Percentiles rank a stretch among this genome's conserved stretches.
phyloP scores from a whole-genome alignment of 2,888 invertebrate species.

The Dioctria rufipes region DNA sequence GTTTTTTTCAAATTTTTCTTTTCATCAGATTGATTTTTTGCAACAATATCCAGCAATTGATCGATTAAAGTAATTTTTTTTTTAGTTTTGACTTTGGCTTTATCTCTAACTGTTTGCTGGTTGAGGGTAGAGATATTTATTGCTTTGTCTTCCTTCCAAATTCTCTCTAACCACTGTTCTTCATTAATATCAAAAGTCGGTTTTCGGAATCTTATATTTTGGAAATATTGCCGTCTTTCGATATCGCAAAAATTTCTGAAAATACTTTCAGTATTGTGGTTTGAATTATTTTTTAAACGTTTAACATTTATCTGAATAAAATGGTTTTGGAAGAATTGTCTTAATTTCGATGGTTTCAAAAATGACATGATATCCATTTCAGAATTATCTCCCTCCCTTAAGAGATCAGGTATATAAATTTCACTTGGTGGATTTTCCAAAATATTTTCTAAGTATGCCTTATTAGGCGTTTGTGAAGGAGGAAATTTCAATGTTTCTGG shows the following conservation, averaged over 20 bases:
- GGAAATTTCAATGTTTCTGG: constrained; percentile 59
- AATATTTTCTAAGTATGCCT: constrained; percentile 65
- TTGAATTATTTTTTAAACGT: constrained; percentile 61
- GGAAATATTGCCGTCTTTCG: not conserved
- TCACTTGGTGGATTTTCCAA: constrained; percentile 54
- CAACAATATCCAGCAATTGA: not conserved
- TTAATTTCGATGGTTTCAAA: constrained; percentile 62
- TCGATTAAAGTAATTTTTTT: constrained; percentile 1
- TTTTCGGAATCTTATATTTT: constrained; percentile 49
- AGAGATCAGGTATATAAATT: constrained; percentile 64
- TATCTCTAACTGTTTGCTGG: too few relatives aligned
- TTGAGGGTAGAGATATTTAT: too few relatives aligned
- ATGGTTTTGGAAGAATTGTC: constrained; percentile 60
- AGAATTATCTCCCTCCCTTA: constrained; percentile 64
- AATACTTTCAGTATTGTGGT: constrained; percentile 60
- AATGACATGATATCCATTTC: constrained; percentile 64
- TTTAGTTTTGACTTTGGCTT: not conserved
- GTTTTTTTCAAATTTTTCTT: constrained; percentile 17
- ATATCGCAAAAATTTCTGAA: constrained; percentile 60
- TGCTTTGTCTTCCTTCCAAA: constrained; percentile 49
- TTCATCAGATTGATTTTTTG: not conserved
- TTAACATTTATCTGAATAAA: constrained; percentile 61
- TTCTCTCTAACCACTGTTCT: constrained; percentile 63
- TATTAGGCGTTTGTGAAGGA: constrained; percentile 66
- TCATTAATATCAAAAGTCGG: constrained; percentile 63